A percentile compares a stretch with the other conserved stretches of the same genome.
Evolutionary conservation across 2,113 vertebrate genomes (phyloP).

Genomic region (Setophaga petechia): DNA sequence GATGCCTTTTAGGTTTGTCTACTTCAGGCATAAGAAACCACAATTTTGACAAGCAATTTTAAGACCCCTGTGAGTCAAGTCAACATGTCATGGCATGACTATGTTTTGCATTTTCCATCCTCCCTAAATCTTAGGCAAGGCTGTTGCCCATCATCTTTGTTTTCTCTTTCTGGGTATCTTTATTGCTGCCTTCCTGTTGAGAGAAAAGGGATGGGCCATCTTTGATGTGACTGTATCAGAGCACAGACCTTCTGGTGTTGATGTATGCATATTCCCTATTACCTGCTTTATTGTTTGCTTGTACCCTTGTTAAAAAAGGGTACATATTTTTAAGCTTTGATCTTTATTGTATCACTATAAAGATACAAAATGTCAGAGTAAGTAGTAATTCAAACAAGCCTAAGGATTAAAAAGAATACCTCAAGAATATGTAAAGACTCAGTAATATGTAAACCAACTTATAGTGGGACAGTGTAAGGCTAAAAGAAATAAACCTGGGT

Average conservation of each 20-base stretch:
- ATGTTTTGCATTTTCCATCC: not conserved
- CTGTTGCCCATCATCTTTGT: not conserved
- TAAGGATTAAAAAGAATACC: not conserved
- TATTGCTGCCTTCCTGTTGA: not conserved
- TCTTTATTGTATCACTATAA: not conserved
- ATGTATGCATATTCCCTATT: not conserved
- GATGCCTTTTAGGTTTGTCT: not conserved
- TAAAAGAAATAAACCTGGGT: not conserved
- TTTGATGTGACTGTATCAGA: not conserved
- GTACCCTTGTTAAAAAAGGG: not conserved
- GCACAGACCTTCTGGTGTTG: not conserved
- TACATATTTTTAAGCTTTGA: not conserved
- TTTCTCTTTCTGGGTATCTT: not conserved
- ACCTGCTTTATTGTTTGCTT: not conserved
- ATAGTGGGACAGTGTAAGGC: not conserved
- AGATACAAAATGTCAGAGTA: not conserved
- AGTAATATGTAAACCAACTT: not conserved
- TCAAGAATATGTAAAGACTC: not conserved
- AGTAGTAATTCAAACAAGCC: not conserved
- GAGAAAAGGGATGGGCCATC: not conserved
- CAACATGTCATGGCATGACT: not conserved
- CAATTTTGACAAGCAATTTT: not conserved
- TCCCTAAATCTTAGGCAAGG: not conserved
- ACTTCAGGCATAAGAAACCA: not conserved
- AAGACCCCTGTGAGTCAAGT: not conserved